phyloP scores from a whole-genome alignment of 2,113 vertebrate species.

The Mustelus asterias region DNA sequence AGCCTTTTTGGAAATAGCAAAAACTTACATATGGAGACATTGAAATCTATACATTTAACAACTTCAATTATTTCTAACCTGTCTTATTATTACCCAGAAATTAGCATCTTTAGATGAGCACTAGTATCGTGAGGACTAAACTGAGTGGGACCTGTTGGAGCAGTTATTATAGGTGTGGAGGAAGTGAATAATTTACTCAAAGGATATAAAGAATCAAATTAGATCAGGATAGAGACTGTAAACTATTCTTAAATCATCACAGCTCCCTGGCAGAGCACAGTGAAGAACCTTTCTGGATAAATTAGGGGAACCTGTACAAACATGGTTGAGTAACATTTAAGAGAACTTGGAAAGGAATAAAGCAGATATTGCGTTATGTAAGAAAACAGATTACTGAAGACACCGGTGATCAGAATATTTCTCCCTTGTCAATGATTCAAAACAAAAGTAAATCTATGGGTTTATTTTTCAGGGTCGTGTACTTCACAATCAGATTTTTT shows the following conservation, averaged over 20 bases:
- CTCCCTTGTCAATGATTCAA: neutral
- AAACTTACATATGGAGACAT: neutral
- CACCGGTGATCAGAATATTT: neutral
- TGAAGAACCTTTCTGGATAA: neutral
- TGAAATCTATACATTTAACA: neutral
- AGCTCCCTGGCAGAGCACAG: neutral
- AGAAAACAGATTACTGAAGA: neutral
- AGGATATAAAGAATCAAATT: conserved; percentile 17
- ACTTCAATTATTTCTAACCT: neutral
- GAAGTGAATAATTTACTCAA: neutral
- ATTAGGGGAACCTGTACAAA: neutral
- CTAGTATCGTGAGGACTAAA: neutral
- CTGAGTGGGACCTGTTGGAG: neutral
- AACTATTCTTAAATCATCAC: neutral
- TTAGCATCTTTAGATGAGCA: neutral
- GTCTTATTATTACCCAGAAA: neutral
- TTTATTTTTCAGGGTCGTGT: neutral
- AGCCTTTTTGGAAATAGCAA: neutral
- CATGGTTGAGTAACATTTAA: neutral
- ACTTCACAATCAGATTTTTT: neutral
- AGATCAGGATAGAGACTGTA: neutral
- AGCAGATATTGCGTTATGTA: neutral
- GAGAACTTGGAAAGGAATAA: neutral
- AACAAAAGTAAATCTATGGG: neutral
- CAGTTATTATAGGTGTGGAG: conserved; percentile 15